phyloP scores from a whole-genome alignment of 2,888 invertebrate species.

The Charanyca ferruginea region DNA sequence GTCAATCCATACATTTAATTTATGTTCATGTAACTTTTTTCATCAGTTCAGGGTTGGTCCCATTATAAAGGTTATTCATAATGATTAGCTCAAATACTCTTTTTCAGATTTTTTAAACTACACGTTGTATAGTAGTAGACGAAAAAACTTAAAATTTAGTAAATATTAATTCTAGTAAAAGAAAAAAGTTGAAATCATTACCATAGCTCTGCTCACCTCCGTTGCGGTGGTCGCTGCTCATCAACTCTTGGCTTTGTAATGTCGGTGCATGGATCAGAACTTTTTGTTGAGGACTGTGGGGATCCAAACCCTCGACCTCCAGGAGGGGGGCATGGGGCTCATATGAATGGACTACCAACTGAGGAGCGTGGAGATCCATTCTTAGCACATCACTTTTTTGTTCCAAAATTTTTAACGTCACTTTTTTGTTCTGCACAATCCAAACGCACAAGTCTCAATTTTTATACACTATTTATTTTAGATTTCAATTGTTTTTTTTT shows the following conservation, averaged over 20 bases:
- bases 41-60: too few species aligned
- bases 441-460: too few species aligned
- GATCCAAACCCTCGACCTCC: constrained; percentile 87
- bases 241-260: constrained; percentile 85
- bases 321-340: constrained; percentile 87
- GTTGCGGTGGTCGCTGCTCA: constrained; percentile 84
- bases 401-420: constrained; percentile 37
- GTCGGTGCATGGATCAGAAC: constrained; percentile 87
- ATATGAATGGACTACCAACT: constrained; percentile 86
- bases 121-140: too few species aligned
- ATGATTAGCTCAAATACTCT: too few species aligned
- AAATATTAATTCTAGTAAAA: constrained; percentile 3
- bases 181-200: constrained; percentile 27
- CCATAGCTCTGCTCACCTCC: constrained; percentile 78
- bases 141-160: too few species aligned
- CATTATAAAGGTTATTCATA: too few species aligned
- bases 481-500: background rate
- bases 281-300: constrained; percentile 89
- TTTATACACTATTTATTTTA: constrained; percentile 14
- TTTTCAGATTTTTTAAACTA: too few species aligned
- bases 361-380: constrained; percentile 89
- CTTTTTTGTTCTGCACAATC: too few species aligned
- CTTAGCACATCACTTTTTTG: constrained; percentile 67
- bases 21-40: too few species aligned
- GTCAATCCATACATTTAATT: too few species aligned